Base-by-base conservation (phyloP, 2,888 invertebrate species). In the Alloscopus bannaensis region DNA sequence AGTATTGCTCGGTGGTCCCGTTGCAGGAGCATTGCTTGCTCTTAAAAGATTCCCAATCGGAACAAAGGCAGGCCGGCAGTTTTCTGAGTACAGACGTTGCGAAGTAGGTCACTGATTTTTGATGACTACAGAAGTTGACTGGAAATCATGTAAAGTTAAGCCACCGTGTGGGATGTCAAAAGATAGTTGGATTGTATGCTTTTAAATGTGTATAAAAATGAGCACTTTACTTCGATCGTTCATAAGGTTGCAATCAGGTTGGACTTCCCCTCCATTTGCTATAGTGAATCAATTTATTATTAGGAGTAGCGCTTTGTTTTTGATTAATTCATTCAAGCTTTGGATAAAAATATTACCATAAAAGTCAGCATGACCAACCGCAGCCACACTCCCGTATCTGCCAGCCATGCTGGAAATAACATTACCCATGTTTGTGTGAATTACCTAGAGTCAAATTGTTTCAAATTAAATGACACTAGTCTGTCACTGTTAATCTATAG, bases 371-470 rank as follows among this genome's bases (percentile, higher is more conserved):
- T 77, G 77, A 0, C 77, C 77, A 8, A 59, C 50, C 31, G 36
- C 50, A 55, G 55, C 68, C 3, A 36, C 40, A 69, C 69, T 77
- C 11, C 77, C 77, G 16, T 69, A 77, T 45, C 52, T 50, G 22
- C 69, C 77, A 1, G 45, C 64, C 8, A 64, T 45, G 16, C 50
- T 77, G 31, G 55, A 16, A 6, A 77, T 31, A 13, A 77, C 18
- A 18, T 77, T 77, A 4, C 77, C 77, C 77, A 64, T 62, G 26
- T 77, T 77, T 16, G 77, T 77, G 28, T 77, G 77, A 64, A 77
- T 70, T 22, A 77, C 68, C 75, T 75, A 42, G 47, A n/a, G 18
- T 13, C 6, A n/a, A 18, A 18, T 47, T 47, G 11, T 13, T 47
- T 47, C n/a, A 47, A 47, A 47, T 36, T 36, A 18, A 4, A n/a